Base-by-base conservation (phyloP, 2,113 vertebrate species). In the Lutjanus erythropterus region DNA sequence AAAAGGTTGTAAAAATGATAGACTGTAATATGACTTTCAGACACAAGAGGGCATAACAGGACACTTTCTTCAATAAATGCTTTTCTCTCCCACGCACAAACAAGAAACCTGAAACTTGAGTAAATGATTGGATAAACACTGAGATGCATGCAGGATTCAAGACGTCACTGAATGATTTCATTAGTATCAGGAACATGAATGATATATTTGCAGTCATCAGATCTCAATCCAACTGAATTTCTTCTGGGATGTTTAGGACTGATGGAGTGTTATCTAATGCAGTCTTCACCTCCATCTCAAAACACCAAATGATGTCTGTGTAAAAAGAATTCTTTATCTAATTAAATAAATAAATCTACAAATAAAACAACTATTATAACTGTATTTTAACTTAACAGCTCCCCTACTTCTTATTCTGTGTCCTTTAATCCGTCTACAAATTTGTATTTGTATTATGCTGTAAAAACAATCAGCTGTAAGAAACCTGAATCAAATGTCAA, bases 1-100 rank as follows among this genome's bases (percentile, higher is more conserved):
- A 15, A 16, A 0, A 31, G 19, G n/a, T 31, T 9, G 16, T 8
- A 4, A 41, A 47, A 35, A 50, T 2, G 0, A 52, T 6, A 9
- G 4, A 37, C 6, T 62, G 67, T 41, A 67, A 68, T 84, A 58
- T 35, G 19, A 10, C 1, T 35, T 75, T 84, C 2, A 39, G 35
- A 85, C 88, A 90, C 88, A 68, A 71, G 91, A 86, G 82, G 83
- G 70, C 78, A 42, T 19, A 15, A 55, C 15, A 59, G 41, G 9
- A 25, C 68, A 50, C 53, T 60, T 37, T 47, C 12, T 44, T 23
- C 37, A 50, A n/a, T 61, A 6, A 4, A 12, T 5, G 14, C 9
- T 3, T 14, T 44, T 37, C 19, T 15, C 23, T 31, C 23, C 14
- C 8, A 3, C 15, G 6, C 3, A 23, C n/a, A 11, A 9, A 12